Evolutionary conservation across 2,113 vertebrate species (phyloP).

Genomic region (Proterorhinus semilunaris): DNA sequence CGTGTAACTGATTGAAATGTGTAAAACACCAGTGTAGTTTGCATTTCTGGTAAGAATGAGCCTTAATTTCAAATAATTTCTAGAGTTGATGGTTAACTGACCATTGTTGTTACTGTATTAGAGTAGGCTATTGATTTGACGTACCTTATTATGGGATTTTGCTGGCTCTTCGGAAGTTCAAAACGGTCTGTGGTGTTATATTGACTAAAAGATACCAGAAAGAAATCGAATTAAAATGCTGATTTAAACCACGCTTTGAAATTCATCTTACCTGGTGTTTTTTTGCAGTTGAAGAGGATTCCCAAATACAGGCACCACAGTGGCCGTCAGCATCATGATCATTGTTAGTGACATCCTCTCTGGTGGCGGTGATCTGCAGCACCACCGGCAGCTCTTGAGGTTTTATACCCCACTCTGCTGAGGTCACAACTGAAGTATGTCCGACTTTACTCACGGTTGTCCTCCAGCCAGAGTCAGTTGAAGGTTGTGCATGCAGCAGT

Average conservation of each 20-base stretch:
- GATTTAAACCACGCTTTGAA: background rate
- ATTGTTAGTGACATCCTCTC: background rate
- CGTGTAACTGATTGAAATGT: background rate
- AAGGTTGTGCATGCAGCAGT: background rate
- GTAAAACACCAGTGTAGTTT: background rate
- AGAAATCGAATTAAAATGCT: background rate
- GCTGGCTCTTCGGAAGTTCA: background rate
- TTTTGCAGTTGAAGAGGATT: slow-evolving; percentile 13
- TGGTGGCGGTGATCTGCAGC: background rate
- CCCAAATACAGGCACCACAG: slow-evolving; percentile 6
- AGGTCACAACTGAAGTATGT: background rate
- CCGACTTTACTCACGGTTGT: background rate
- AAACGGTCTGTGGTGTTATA: fast-evolving
- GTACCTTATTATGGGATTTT: slow-evolving; percentile 18
- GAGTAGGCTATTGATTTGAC: background rate
- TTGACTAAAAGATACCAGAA: background rate
- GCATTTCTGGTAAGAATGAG: background rate
- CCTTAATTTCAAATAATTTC: too few species aligned
- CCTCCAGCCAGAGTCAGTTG: slow-evolving; percentile 8
- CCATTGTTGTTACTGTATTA: background rate
- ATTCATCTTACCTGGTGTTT: slow-evolving; percentile 26
- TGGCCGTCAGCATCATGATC: slow-evolving; percentile 4
- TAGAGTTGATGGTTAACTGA: too few species aligned
- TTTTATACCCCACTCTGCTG: slow-evolving; percentile 8
- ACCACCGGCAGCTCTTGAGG: background rate